phyloP scores from a whole-genome alignment of 2,888 invertebrate genomes.

The Caenorhabditis uteleia region DNA sequence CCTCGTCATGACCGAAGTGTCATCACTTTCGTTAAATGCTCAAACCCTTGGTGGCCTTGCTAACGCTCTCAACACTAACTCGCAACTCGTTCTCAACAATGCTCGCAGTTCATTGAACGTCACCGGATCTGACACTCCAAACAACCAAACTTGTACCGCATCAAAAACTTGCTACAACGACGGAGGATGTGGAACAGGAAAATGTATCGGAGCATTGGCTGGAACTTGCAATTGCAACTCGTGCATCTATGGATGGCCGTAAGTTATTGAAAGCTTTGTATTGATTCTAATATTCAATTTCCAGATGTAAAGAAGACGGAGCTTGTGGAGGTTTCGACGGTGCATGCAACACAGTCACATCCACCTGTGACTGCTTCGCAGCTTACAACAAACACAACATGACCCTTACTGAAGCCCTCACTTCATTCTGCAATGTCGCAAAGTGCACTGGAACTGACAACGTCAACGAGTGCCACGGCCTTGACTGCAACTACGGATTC shows the following conservation, averaged over 20 bases:
- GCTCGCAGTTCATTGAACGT: constrained; percentile 14
- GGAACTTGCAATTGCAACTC: constrained; percentile 43
- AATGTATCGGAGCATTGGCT: constrained; percentile 34
- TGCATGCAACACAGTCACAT: constrained; percentile 29
- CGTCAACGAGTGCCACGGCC: constrained; percentile 31
- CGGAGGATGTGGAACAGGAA: constrained; percentile 29
- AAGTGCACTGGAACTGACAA: constrained; percentile 34
- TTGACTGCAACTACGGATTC: constrained; percentile 39
- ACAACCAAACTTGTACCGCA: constrained; percentile 12
- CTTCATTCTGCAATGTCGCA: constrained; percentile 31
- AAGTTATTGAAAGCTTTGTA: constrained; percentile 2
- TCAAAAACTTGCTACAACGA: constrained; percentile 33
- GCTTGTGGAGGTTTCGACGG: constrained; percentile 39
- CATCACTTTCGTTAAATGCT: constrained; percentile 27
- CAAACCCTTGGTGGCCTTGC: constrained; percentile 28
- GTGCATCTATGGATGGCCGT: constrained; percentile 37
- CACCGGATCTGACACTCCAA: neutral
- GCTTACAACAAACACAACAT: constrained; percentile 27
- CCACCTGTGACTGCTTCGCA: constrained; percentile 37
- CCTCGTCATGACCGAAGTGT: constrained; percentile 26
- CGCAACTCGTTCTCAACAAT: constrained; percentile 23
- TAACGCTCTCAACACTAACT: constrained; percentile 20
- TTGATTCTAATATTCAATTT: neutral
- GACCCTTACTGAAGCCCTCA: constrained; percentile 31
- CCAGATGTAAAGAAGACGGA: constrained; percentile 32